A percentile compares a stretch with the other conserved stretches of the same genome.
Evolutionary conservation across 2,888 invertebrate species (phyloP).

Genomic region (Zele albiditarsus): DNA sequence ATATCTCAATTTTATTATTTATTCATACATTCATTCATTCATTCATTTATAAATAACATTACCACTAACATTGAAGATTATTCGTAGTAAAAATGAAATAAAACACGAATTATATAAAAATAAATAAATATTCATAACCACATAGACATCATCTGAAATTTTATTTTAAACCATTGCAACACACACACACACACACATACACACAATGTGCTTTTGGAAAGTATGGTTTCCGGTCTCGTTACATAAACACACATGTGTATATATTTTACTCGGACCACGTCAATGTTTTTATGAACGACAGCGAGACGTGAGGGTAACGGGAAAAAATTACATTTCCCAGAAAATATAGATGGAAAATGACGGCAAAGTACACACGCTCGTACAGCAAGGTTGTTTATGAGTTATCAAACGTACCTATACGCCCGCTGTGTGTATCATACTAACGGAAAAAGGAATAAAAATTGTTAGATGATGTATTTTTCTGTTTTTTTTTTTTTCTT

Average conservation of each 20-base stretch:
- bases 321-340: constrained; percentile 42
- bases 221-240: not conserved
- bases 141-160: not conserved
- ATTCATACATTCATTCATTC: not conserved
- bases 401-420: constrained; percentile 26
- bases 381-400: constrained; percentile 33
- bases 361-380: constrained; percentile 21
- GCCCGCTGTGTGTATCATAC: not conserved
- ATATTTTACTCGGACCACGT: constrained; percentile 29
- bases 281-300: constrained; percentile 43
- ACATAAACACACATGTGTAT: constrained; percentile 1
- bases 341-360: constrained; percentile 39
- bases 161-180: not conserved
- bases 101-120: not conserved
- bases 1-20: constrained; percentile 49
- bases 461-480: not conserved
- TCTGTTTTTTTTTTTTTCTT: no score
- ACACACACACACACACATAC: not conserved
- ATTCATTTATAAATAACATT: not conserved
- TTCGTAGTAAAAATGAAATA: not conserved
- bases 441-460: constrained; percentile 36
- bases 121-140: not conserved
- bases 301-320: constrained; percentile 17
- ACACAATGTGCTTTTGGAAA: not conserved
- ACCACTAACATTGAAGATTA: not conserved